These are phyloP conservation scores for Aramus guarauna DNA, from an alignment of 2,113 vertebrate genomes.

Conservation along the genomic window DNA sequence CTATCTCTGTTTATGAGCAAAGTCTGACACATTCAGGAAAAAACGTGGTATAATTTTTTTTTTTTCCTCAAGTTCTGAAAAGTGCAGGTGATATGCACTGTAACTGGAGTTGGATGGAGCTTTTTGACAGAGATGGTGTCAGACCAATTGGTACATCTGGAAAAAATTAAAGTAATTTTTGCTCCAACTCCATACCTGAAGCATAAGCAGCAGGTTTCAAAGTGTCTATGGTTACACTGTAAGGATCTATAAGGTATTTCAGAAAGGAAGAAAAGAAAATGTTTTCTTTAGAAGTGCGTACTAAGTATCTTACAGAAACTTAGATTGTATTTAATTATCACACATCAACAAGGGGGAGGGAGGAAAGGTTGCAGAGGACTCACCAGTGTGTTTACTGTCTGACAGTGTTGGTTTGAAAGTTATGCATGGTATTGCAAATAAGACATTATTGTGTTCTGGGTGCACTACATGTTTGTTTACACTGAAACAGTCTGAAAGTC, in stretches of 20 bases:
- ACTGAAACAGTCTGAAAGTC: not conserved
- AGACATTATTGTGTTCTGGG: not conserved
- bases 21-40: not conserved
- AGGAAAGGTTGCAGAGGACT: not conserved
- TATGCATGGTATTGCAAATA: not conserved
- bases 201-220: not conserved
- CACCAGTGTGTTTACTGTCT: not conserved
- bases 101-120: not conserved
- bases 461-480: not conserved
- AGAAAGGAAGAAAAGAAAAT: not conserved
- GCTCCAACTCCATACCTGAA: not conserved
- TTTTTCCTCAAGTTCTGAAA: not conserved
- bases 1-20: not conserved
- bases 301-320: not conserved
- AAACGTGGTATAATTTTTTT: not conserved
- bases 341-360: not conserved
- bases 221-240: not conserved
- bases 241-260: not conserved
- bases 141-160: fast-evolving
- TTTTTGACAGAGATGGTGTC: not conserved
- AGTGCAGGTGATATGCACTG: not conserved
- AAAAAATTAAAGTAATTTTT: not conserved
- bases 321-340: not conserved
- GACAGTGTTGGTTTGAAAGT: constrained; percentile 2
- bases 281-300: not conserved